phyloP scores from a whole-genome alignment of 2,797 vertebrate genomes.

The Poeciliopsis infans region DNA sequence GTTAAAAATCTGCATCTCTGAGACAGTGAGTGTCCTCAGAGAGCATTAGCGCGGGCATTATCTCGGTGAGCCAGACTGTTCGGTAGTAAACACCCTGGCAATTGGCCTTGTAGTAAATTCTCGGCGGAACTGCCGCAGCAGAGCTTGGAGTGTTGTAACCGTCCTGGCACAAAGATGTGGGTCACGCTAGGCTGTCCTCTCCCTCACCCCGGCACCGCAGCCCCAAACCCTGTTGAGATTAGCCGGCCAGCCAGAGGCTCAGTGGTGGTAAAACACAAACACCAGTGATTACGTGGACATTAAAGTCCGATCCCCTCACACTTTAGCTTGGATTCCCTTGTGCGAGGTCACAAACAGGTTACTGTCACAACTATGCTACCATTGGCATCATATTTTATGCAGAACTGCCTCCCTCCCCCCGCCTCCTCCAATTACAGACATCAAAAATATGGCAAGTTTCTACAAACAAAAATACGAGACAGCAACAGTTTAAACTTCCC shows the following conservation, averaged over 20 bases:
- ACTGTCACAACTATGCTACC: slow-evolving; percentile 28
- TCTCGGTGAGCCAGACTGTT: slow-evolving; percentile 74
- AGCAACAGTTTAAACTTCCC: slow-evolving; percentile 12
- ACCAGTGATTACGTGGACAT: slow-evolving; percentile 72
- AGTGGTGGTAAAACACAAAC: slow-evolving; percentile 76
- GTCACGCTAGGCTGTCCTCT: slow-evolving; percentile 79
- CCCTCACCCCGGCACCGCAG: slow-evolving; percentile 71
- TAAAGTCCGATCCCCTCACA: slow-evolving; percentile 71
- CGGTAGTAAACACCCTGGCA: slow-evolving; percentile 73
- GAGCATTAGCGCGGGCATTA: slow-evolving; percentile 65
- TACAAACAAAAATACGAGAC: slow-evolving; percentile 4
- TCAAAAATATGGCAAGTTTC: slow-evolving; percentile 33
- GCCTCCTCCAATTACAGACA: background rate
- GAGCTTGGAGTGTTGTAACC: slow-evolving; percentile 52
- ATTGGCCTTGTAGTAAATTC: slow-evolving; percentile 69
- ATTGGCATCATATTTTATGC: slow-evolving; percentile 11
- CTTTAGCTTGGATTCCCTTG: slow-evolving; percentile 62
- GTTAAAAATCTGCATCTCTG: slow-evolving; percentile 38
- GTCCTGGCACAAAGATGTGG: slow-evolving; percentile 76
- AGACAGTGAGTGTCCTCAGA: slow-evolving; percentile 65
- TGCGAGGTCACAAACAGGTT: slow-evolving; percentile 61
- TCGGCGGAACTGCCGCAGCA: slow-evolving; percentile 48
- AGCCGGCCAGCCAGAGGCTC: slow-evolving; percentile 73
- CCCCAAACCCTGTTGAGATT: slow-evolving; percentile 81
- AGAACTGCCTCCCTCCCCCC: background rate